phyloP scores from a whole-genome alignment of 2,797 vertebrate species.

The Thamnophis elegans region DNA sequence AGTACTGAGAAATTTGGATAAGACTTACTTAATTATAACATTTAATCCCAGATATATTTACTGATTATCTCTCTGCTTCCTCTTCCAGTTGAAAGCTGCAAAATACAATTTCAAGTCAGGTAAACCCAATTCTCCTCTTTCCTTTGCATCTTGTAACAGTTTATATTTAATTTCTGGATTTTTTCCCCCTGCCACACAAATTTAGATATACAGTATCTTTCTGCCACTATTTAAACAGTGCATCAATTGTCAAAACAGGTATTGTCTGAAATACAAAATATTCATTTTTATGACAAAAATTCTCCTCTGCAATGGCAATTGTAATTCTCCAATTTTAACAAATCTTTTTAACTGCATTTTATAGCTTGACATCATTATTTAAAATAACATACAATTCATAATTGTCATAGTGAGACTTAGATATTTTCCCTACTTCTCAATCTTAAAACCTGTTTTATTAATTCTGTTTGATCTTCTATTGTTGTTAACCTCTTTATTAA shows the following conservation, averaged over 20 bases:
- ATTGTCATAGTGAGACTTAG: neutral
- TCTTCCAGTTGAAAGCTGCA: neutral
- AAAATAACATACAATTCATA: neutral
- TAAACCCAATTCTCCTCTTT: neutral
- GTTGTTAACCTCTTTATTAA: neutral
- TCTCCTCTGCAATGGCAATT: neutral
- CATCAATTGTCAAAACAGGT: neutral
- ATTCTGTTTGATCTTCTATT: neutral
- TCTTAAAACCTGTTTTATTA: neutral
- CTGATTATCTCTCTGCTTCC: neutral
- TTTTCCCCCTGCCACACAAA: neutral
- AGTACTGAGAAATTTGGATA: neutral
- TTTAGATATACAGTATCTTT: neutral
- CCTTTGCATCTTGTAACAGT: neutral
- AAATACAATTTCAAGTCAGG: neutral
- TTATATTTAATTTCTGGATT: neutral
- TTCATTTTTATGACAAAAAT: neutral
- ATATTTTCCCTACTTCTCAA: neutral
- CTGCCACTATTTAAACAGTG: neutral
- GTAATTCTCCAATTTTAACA: neutral
- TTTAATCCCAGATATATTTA: neutral
- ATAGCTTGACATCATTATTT: neutral
- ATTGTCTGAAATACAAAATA: neutral
- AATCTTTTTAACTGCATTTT: neutral
- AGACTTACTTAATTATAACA: neutral